phyloP scores from a whole-genome alignment of 2,888 invertebrate genomes.

The Epirrhoe tristata region DNA sequence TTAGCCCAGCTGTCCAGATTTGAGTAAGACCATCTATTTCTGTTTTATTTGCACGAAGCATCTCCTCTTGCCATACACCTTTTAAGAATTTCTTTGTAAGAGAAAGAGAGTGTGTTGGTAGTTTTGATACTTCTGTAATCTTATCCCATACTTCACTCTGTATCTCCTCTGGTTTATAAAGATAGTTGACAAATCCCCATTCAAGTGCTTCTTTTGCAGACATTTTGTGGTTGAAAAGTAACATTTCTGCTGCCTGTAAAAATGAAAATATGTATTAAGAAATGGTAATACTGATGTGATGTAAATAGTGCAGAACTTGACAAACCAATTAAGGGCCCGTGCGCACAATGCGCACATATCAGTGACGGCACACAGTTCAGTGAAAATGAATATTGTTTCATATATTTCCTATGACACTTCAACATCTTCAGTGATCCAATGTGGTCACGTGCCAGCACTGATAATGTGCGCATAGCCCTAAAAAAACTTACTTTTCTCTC shows the following conservation, averaged over 20 bases:
- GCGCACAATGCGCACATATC: no score
- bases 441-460: no score
- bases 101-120: constrained; percentile 86
- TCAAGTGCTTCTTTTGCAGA: constrained; percentile 91
- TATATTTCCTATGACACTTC: no score
- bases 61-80: constrained; percentile 82
- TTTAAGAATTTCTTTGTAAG: constrained; percentile 90
- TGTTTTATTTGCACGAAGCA: constrained; percentile 87
- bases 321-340: background rate
- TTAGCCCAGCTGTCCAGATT: constrained; percentile 85
- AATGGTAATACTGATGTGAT: background rate
- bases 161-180: constrained; percentile 88
- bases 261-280: constrained; percentile 3
- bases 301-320: background rate
- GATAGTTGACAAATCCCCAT: constrained; percentile 91
- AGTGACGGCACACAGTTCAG: no score
- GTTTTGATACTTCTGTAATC: constrained; percentile 81
- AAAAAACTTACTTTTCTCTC: constrained; percentile 86
- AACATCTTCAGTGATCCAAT: no score
- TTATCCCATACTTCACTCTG: constrained; percentile 86
- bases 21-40: constrained; percentile 89
- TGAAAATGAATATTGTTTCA: no score
- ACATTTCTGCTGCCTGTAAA: constrained; percentile 85
- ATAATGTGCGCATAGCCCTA: no score
- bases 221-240: constrained; percentile 91